phyloP scores from a whole-genome alignment of 2,113 vertebrate species.

The Tetrax tetrax region DNA sequence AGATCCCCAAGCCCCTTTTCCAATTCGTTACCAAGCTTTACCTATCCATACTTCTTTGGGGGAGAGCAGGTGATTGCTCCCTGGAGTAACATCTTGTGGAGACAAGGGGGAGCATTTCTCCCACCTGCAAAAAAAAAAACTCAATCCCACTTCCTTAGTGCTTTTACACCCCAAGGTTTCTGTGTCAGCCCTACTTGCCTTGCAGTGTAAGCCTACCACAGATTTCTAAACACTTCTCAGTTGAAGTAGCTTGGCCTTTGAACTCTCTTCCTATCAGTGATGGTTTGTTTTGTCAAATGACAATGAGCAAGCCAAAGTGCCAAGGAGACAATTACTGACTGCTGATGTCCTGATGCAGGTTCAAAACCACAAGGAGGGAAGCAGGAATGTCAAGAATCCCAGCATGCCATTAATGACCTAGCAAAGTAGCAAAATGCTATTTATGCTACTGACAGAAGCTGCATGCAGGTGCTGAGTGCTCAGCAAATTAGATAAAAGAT shows the following conservation, averaged over 20 bases:
- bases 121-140: not conserved
- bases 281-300: slow-evolving; percentile 63
- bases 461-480: slow-evolving; percentile 73
- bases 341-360: slow-evolving; percentile 53
- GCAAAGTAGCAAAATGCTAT: slow-evolving; percentile 48
- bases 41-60: not conserved
- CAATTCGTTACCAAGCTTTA: not conserved
- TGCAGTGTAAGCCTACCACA: not conserved
- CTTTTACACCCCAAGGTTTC: not conserved
- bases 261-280: slow-evolving; percentile 66
- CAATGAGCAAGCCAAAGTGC: slow-evolving; percentile 59
- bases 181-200: not conserved
- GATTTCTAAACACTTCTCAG: slow-evolving; percentile 62
- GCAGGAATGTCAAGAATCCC: slow-evolving; percentile 71
- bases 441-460: slow-evolving; percentile 65
- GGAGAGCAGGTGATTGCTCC: not conserved
- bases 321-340: slow-evolving; percentile 52
- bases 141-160: not conserved
- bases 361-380: slow-evolving; percentile 51
- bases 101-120: not conserved
- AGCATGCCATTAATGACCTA: slow-evolving; percentile 75
- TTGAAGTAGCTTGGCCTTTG: slow-evolving; percentile 75
- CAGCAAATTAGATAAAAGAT: slow-evolving; percentile 68
- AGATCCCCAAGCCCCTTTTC: not conserved
- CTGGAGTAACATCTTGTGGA: not conserved